Percentiles rank a stretch among this genome's conserved stretches.
Conservation (phyloP, 37 sponge, comb jelly and placozoan genomes). For the Lycopodina hypogea region DNA sequence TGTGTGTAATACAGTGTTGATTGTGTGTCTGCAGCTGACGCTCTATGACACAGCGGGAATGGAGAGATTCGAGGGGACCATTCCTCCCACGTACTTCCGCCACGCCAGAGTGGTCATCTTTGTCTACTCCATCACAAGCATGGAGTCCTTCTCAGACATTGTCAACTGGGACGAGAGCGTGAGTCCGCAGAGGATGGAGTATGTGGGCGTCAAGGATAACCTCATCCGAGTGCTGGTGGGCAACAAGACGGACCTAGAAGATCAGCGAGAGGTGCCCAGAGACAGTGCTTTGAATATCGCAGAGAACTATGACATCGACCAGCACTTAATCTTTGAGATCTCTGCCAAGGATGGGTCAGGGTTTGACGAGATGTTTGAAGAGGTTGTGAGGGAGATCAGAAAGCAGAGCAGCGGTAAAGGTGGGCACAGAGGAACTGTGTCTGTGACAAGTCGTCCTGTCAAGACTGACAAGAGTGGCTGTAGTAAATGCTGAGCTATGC, state of each 20-base stretch:
- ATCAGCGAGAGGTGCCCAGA: conserved; percentile 12
- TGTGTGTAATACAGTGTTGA: too few relatives aligned
- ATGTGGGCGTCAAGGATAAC: neutral
- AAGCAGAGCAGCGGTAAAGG: neutral
- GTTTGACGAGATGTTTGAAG: conserved; percentile 58
- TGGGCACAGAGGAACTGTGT: neutral
- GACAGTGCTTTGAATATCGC: conserved; percentile 24
- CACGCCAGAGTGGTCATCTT: conserved; percentile 54
- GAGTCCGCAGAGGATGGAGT: conserved; percentile 16
- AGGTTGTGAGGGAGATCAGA: conserved; percentile 25
- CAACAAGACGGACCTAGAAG: conserved; percentile 52
- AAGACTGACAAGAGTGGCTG: neutral
- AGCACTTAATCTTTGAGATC: conserved; percentile 40
- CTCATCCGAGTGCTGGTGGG: conserved; percentile 43
- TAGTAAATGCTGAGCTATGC: too few relatives aligned
- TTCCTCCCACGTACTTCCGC: conserved; percentile 76
- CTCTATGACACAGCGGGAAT: conserved; percentile 77
- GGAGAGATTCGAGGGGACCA: conserved; percentile 56
- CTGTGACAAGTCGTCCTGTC: neutral
- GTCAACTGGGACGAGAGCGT: conserved; percentile 50
- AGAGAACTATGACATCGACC: conserved; percentile 20
- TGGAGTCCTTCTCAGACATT: conserved; percentile 33
- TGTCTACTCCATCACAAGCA: conserved; percentile 46
- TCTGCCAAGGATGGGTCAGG: conserved; percentile 53
- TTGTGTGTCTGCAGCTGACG: conserved; percentile 45